Base-by-base conservation (phyloP, 2,888 invertebrate species). In the Agriopis marginaria region DNA sequence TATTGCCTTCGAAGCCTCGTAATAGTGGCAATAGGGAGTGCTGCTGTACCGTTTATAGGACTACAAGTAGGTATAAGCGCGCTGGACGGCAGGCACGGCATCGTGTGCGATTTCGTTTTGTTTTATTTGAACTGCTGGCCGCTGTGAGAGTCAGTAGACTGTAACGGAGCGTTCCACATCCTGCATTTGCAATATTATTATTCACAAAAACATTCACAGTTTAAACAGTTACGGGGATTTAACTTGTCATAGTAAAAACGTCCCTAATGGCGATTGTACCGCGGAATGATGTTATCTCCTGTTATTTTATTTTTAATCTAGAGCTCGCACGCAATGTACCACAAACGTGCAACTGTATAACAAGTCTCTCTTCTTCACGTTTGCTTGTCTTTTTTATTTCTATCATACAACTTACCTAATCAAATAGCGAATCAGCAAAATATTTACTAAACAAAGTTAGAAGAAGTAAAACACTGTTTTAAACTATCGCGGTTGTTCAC, bases 91-190 rank as follows among this genome's bases (percentile, higher is more conserved):
- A 12, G 7, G n/a, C 74, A 76, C 77, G 42, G 77, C 75, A 75
- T 75, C 79, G 80, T 79, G 78, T 83, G 84, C 87, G 81, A 84
- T 86, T 85, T 83, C 81, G 85, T 87, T 86, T 83, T 79, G 81
- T 87, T 87, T 88, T 88, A 88, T 88, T 88, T 83, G 83, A 83
- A 84, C 80, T 82, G 78, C 79, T 77, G 80, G 77, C 75, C 79
- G 77, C 79, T 78, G 73, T 68, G 66, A 76, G 76, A 78, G 73
- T 73, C 79, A 77, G 76, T 77, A 82, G 83, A 82, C 81, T 79
- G 81, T 81, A 82, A 82, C 77, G 72, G 66, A 74, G 45, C 60
- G 53, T 60, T 62, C 54, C 61, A 73, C 74, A 73, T 76, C 70
- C 70, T 68, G 72, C 75, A 65, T 79, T 81, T 81, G 68, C 73